These are phyloP conservation scores for Calidris pygmaea DNA, from an alignment of 2,113 vertebrate genomes.

Conservation along the genomic window DNA sequence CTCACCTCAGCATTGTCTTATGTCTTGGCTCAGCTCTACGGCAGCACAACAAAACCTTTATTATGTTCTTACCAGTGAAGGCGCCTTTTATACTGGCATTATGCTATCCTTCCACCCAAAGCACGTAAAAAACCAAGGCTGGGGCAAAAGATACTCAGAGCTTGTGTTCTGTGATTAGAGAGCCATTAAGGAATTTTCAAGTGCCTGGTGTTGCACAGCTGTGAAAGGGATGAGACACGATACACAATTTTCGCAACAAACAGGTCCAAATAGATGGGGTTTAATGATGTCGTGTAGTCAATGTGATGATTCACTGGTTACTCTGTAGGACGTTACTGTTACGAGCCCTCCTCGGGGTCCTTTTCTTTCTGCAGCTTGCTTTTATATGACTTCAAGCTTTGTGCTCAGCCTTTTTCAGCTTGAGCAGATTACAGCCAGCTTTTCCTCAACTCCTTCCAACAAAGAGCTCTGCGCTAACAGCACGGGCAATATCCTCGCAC, in stretches of 20 bases:
- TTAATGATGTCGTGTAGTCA: not conserved
- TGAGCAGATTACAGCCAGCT: not conserved
- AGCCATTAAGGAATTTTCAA: not conserved
- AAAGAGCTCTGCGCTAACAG: not conserved
- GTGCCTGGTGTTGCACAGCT: not conserved
- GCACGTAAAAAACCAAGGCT: not conserved
- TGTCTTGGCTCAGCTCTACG: not conserved
- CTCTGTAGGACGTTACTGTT: not conserved
- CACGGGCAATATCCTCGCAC: not conserved
- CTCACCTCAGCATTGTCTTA: not conserved
- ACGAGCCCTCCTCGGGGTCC: not conserved
- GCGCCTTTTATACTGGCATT: not conserved
- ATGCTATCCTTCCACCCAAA: not conserved
- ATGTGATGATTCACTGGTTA: constrained; percentile 4
- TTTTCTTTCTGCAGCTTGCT: constrained; percentile 7
- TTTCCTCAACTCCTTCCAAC: not conserved
- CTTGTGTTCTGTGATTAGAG: not conserved
- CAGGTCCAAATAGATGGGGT: not conserved
- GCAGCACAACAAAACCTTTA: not conserved
- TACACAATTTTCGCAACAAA: not conserved
- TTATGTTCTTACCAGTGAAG: not conserved
- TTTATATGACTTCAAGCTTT: constrained; percentile 20
- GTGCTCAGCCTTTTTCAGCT: not conserved
- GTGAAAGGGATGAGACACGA: not conserved
- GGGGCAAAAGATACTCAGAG: not conserved